A percentile compares a stretch with the other conserved stretches of the same genome.
Evolutionary conservation across 2,888 invertebrate species (phyloP).

Genomic region (Apeira syringaria): DNA sequence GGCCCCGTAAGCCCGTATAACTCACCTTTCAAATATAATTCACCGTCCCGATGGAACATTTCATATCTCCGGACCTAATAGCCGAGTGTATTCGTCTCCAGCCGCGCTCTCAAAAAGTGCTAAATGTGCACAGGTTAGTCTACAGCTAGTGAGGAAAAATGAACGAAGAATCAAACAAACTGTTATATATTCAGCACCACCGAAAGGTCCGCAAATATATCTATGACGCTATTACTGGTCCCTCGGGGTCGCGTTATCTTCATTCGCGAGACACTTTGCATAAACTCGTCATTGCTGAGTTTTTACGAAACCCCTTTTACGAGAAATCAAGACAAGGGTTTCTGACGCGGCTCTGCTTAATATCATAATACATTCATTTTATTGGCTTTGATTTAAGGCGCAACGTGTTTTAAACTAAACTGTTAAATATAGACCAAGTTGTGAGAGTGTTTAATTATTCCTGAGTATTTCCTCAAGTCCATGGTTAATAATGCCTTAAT

Average conservation of each 20-base stretch:
- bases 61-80: constrained; percentile 1
- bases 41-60: neutral
- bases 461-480: too few species aligned
- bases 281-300: constrained; percentile 15
- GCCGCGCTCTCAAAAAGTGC: neutral
- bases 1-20: neutral
- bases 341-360: too few species aligned
- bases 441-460: too few species aligned
- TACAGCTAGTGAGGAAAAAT: neutral
- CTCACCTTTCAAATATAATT: constrained; percentile 1
- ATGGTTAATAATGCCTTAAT: too few species aligned
- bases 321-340: neutral
- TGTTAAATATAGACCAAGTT: too few species aligned
- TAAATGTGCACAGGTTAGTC: neutral
- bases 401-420: too few species aligned
- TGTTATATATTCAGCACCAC: neutral
- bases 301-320: constrained; percentile 13
- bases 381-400: too few species aligned
- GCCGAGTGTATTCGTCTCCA: neutral
- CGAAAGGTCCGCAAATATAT: constrained; percentile 3
- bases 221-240: constrained; percentile 4
- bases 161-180: neutral
- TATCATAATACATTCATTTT: too few species aligned
- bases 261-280: constrained; percentile 12
- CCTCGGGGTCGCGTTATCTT: constrained; percentile 5